Evolutionary conservation across 2,113 vertebrate genomes (phyloP), one percentile per base, ranked within the genome.

Genomic region (Hyperopisus bebe): DNA sequence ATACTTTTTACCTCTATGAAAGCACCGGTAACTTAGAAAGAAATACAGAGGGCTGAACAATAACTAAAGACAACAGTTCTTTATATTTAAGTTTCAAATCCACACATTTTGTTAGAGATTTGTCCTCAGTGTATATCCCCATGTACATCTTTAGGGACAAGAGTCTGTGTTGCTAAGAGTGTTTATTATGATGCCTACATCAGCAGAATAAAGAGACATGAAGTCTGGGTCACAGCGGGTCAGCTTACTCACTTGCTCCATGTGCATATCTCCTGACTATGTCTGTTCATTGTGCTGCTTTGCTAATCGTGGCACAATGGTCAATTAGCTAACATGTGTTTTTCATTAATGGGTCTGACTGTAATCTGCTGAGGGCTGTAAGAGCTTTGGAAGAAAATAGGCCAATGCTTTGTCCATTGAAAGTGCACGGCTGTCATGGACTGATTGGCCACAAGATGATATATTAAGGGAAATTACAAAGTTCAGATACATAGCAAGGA

Each of bases 251-350:
- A 48, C 46, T 6, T n/a, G 8, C 15, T 46, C 19, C 42, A 84
- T 21, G 8, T 42, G 7, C 39, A 47, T 42, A 24, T 44, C 5
- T 46, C 13, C 24, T 47, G 15, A 48, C 42, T 24, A 58, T 86
- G 47, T 15, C 83, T 48, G 19, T 85, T n/a, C 15, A 21, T 46
- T 47, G 83, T 46, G 83, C 44, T 51, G n/a, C 83, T 13, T 47
- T n/a, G n/a, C 46, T 86, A 48, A 86, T 31, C 0, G 46, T 48
- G 46, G 47, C n/a, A 27, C 84, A 15, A 47, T 50, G 10, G 24
- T 47, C 47, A 86, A 35, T 86, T 86, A 86, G 84, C 46, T 50
- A 50, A 27, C 84, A 84, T 47, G 84, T 86, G 47, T n/a, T 51
- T 50, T 44, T 31, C 47, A 86, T 86, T 86, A 86, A 50, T 27